Conservation (phyloP, 2,797 vertebrate genomes). For the Characodon lateralis region DNA sequence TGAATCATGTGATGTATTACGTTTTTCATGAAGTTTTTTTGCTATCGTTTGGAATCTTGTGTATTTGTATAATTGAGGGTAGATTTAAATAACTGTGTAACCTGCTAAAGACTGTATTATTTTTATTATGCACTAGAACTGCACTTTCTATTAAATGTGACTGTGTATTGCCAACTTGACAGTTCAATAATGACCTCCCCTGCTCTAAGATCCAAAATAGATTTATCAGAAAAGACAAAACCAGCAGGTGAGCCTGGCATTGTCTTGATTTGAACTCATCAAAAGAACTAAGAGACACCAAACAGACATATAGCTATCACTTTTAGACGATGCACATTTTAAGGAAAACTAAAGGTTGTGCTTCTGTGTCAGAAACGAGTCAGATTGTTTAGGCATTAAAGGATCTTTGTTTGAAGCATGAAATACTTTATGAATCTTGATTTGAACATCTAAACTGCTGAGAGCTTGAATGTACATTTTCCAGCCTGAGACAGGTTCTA, state of each 20-base stretch:
- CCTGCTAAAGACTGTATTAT: not conserved
- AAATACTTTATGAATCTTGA: slow-evolving; percentile 12
- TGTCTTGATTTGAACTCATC: slow-evolving; percentile 56
- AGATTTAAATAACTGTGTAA: not conserved
- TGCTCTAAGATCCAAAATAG: slow-evolving; percentile 62
- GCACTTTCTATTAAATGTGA: not conserved
- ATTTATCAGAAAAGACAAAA: slow-evolving; percentile 65
- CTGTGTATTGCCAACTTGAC: slow-evolving; percentile 62
- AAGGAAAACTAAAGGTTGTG: slow-evolving; percentile 7
- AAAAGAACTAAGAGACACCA: slow-evolving; percentile 53
- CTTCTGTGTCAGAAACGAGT: slow-evolving; percentile 25
- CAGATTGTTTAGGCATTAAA: slow-evolving; percentile 2
- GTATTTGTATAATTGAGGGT: not conserved
- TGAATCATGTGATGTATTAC: not conserved
- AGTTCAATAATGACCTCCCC: slow-evolving; percentile 53
- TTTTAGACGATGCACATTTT: slow-evolving; percentile 28
- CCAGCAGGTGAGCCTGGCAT: slow-evolving; percentile 56
- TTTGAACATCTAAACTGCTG: slow-evolving; percentile 20
- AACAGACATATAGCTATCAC: slow-evolving; percentile 59
- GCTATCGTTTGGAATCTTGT: not conserved
- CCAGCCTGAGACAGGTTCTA: slow-evolving; percentile 1
- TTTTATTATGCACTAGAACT: not conserved
- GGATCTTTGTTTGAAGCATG: slow-evolving; percentile 22
- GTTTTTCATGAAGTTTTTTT: not conserved
- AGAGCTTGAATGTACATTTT: slow-evolving; percentile 13